phyloP scores from a whole-genome alignment of 2,113 vertebrate species.

The Siphamia tubifer region DNA sequence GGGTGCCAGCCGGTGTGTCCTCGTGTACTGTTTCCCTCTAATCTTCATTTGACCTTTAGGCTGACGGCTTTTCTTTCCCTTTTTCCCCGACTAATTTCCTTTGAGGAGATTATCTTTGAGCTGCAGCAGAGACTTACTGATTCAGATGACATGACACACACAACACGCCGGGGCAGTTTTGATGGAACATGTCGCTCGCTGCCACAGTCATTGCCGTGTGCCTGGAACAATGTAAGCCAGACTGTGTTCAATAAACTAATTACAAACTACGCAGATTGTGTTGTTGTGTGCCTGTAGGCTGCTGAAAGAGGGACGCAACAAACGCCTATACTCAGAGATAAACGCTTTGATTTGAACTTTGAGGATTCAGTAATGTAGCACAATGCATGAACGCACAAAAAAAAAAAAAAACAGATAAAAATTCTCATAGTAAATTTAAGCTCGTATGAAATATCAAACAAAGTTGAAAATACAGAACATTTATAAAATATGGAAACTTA shows the following conservation, averaged over 20 bases:
- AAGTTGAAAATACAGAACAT: background rate
- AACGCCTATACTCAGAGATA: background rate
- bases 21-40: constrained; percentile 76
- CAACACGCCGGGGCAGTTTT: background rate
- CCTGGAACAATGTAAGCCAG: background rate
- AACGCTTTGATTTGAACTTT: background rate
- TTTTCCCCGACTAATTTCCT: constrained; percentile 64
- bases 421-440: background rate
- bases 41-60: constrained; percentile 80
- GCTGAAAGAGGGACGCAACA: background rate
- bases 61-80: constrained; percentile 64
- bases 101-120: constrained; percentile 63
- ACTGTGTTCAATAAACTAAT: constrained; percentile 24
- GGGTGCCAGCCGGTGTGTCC: constrained; percentile 69
- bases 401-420: background rate
- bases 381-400: background rate
- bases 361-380: background rate
- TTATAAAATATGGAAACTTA: background rate
- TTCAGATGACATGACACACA: constrained; percentile 44
- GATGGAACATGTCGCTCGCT: background rate
- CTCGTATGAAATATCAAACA: background rate
- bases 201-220: background rate
- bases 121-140: constrained; percentile 17
- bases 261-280: background rate
- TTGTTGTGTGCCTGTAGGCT: background rate